Conservation (phyloP, 2,113 vertebrate species). For the Salvelinus sp. region DNA sequence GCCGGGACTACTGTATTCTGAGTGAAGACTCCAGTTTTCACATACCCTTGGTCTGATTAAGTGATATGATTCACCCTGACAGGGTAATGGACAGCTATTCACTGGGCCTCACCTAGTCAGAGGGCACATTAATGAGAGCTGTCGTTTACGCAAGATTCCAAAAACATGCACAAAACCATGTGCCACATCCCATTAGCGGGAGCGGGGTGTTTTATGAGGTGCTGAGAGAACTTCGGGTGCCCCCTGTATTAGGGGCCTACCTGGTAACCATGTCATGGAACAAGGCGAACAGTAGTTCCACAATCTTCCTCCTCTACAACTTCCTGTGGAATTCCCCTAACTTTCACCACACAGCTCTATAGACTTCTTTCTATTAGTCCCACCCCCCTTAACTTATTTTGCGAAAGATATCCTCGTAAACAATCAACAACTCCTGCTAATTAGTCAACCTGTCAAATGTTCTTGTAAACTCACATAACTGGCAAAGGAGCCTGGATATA, state of each 20-base stretch:
- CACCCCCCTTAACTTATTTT: slow-evolving; percentile 47
- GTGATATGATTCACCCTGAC: slow-evolving; percentile 43
- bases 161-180: slow-evolving; percentile 23
- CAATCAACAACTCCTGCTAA: slow-evolving; percentile 32
- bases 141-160: slow-evolving; percentile 29
- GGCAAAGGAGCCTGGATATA: not conserved
- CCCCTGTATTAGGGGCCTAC: not conserved
- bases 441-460: slow-evolving; percentile 29
- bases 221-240: slow-evolving; percentile 41
- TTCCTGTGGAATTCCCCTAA: slow-evolving; percentile 24
- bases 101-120: slow-evolving; percentile 34
- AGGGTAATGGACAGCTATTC: slow-evolving; percentile 24
- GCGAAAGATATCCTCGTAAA: slow-evolving; percentile 39
- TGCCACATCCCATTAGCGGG: slow-evolving; percentile 29
- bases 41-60: slow-evolving; percentile 17
- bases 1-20: not conserved
- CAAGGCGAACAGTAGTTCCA: slow-evolving; percentile 22
- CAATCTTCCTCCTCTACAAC: slow-evolving; percentile 9
- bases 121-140: slow-evolving; percentile 37
- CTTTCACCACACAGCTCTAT: slow-evolving; percentile 23
- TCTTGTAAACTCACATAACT: slow-evolving; percentile 33
- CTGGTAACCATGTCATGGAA: slow-evolving; percentile 16
- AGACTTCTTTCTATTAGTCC: slow-evolving; percentile 16
- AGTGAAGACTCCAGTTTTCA: not conserved
- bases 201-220: slow-evolving; percentile 48